A percentile compares a stretch with the other conserved stretches of the same genome.
These are phyloP conservation scores for Alethe castanea DNA, from an alignment of 2,113 vertebrate species.

Conservation along the genomic window DNA sequence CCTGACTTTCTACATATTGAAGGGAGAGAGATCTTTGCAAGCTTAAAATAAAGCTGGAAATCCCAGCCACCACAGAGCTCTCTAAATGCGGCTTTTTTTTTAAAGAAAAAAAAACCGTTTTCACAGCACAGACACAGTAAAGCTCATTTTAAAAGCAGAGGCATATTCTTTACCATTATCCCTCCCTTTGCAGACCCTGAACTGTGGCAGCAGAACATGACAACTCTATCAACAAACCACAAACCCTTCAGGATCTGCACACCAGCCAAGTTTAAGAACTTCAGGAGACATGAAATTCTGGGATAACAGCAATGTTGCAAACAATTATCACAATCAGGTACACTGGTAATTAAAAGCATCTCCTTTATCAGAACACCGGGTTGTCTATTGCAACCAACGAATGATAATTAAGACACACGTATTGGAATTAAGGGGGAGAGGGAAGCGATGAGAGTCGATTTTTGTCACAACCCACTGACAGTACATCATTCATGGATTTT, in stretches of 20 bases:
- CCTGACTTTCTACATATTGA: background rate
- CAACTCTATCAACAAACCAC: background rate
- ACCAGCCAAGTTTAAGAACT: conserved; percentile 66
- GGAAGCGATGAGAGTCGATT: background rate
- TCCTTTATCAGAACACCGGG: background rate
- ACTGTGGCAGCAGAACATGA: background rate
- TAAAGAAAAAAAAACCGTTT: background rate
- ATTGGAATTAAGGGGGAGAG: background rate
- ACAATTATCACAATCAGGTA: background rate
- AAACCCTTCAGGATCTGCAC: background rate
- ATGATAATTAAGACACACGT: background rate
- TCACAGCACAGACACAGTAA: background rate
- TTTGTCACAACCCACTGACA: background rate
- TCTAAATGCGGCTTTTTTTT: background rate
- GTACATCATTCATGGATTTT: background rate
- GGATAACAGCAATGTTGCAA: background rate
- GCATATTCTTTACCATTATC: background rate
- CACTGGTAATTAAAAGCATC: background rate
- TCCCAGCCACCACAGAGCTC: background rate
- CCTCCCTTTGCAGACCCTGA: background rate
- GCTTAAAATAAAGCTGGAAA: background rate
- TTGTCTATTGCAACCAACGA: background rate
- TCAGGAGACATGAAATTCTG: conserved; percentile 21
- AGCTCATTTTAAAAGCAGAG: background rate
- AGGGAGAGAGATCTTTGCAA: background rate